These are phyloP conservation scores for Crotophaga sulcirostris DNA, from an alignment of 2,113 vertebrate genomes.

Conservation along the genomic window DNA sequence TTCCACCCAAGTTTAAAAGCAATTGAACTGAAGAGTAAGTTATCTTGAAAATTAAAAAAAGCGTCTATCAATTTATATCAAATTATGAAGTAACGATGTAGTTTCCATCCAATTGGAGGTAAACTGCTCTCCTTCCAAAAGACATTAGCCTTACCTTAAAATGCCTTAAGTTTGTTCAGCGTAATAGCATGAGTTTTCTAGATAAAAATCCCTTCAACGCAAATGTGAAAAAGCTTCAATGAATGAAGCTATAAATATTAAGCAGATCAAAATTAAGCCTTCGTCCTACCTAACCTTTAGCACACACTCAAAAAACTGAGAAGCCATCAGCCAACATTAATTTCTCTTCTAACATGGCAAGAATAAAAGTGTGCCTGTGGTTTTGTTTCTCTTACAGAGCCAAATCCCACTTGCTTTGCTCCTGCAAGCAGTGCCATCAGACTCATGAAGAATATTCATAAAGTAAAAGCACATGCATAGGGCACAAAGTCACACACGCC, in stretches of 20 bases:
- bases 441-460: not conserved
- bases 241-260: conserved; percentile 43
- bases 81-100: not conserved
- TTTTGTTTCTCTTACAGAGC: not conserved
- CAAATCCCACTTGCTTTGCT: not conserved
- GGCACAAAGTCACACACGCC: not conserved
- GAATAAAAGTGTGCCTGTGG: not conserved
- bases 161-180: not conserved
- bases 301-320: conserved; percentile 21
- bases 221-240: not conserved
- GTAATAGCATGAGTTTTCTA: not conserved
- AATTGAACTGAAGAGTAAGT: not conserved
- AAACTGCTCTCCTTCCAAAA: not conserved
- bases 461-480: not conserved
- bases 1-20: not conserved
- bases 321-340: not conserved
- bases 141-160: not conserved
- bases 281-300: conserved; percentile 20
- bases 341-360: not conserved
- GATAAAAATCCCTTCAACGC: conserved; percentile 1
- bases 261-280: conserved; percentile 37
- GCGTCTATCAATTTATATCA: not conserved
- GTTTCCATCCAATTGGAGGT: not conserved
- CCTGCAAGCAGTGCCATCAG: not conserved
- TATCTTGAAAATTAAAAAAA: not conserved